phyloP scores from a whole-genome alignment of 2,113 vertebrate genomes.

The Athene noctua region DNA sequence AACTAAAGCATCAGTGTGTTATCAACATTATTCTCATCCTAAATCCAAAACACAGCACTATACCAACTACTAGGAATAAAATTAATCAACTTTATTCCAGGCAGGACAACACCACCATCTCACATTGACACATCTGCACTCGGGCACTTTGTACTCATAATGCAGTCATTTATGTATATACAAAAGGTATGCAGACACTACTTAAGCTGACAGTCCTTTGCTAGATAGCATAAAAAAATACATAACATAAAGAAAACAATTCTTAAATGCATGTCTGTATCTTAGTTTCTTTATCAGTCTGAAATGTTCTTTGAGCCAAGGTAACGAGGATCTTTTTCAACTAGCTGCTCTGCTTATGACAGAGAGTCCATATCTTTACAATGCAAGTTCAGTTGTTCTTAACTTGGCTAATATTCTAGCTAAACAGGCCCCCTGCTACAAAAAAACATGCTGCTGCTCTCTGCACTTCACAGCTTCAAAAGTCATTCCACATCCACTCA shows the following conservation, averaged over 20 bases:
- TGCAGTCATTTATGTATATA: neutral
- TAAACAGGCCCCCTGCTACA: neutral
- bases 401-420: neutral
- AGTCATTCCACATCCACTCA: neutral
- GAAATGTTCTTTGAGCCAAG: neutral
- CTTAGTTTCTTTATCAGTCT: neutral
- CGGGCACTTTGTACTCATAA: neutral
- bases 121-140: neutral
- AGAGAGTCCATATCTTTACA: neutral
- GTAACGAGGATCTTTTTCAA: neutral
- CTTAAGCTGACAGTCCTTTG: neutral
- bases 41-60: no score
- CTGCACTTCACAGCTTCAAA: neutral
- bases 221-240: neutral
- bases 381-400: accelerated
- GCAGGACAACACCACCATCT: neutral
- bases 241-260: neutral
- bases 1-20: no score
- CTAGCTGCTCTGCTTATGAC: neutral
- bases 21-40: no score
- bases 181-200: neutral
- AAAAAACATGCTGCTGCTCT: neutral
- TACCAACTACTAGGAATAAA: no score
- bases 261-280: neutral
- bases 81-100: no score